A percentile compares a stretch with the other conserved stretches of the same genome.
Evolutionary conservation across 1,140 invertebrate species (phyloP).

Genomic region (roundworm (Caenorhabditis elegans)): WBcel235 BX284602.5:8605501-8606000

Average conservation of each 20-base stretch:
- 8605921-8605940: constrained; percentile 26
- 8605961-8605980: constrained; percentile 20
- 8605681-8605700: constrained; percentile 59
- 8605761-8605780: constrained; percentile 41
- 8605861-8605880: neutral
- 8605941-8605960: constrained; percentile 44
- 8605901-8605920: neutral
- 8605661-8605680: constrained; percentile 21
- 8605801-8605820: too few relatives aligned
- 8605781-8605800: too few relatives aligned
- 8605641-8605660: neutral
- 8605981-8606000: constrained; percentile 52
- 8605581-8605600: constrained; percentile 97
- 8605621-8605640: constrained; percentile 86
- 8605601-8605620: constrained; percentile 96
- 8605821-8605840: too few relatives aligned
- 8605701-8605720: constrained; percentile 64
- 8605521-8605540: neutral
- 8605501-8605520: constrained; percentile 76
- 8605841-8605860: too few relatives aligned
- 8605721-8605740: constrained; percentile 61
- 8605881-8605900: neutral
- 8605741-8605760: constrained; percentile 62
- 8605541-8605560: constrained; percentile 73
- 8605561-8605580: constrained; percentile 96